Evolutionary conservation across 2,888 invertebrate genomes (phyloP).

Genomic region (Uloborus plumipes): DNA sequence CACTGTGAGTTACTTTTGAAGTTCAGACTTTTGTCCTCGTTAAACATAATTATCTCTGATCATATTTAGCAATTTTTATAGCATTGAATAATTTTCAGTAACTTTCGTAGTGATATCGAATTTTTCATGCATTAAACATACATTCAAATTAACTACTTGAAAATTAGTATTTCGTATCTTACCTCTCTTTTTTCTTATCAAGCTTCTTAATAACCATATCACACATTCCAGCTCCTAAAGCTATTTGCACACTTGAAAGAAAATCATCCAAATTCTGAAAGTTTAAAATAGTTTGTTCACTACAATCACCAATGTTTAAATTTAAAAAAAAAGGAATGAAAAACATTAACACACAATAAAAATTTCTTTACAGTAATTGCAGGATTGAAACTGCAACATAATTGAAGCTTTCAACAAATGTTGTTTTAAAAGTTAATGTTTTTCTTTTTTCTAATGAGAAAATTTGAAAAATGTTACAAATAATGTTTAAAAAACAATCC

Average conservation of each 20-base stretch:
- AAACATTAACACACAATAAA: background rate
- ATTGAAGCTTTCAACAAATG: too few relatives aligned
- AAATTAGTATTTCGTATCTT: conserved; percentile 22
- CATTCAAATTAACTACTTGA: background rate
- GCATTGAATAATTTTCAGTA: too few relatives aligned
- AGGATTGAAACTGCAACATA: background rate
- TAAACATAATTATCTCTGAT: too few relatives aligned
- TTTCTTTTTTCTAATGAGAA: too few relatives aligned
- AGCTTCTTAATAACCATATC: conserved; percentile 85
- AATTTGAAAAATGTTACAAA: too few relatives aligned
- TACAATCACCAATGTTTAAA: background rate
- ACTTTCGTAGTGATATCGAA: too few relatives aligned
- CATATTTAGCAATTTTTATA: too few relatives aligned
- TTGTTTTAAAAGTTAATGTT: too few relatives aligned
- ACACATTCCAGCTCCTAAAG: conserved; percentile 75
- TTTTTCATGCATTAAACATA: background rate
- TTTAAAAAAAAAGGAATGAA: too few relatives aligned
- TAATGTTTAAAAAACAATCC: too few relatives aligned
- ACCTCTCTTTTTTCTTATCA: conserved; percentile 87
- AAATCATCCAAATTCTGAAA: conserved; percentile 81
- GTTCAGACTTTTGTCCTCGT: too few relatives aligned
- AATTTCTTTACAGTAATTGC: background rate
- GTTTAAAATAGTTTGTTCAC: background rate
- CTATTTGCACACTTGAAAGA: conserved; percentile 80
- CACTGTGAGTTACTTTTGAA: too few relatives aligned